Base-by-base conservation (phyloP, 2,113 vertebrate species). In the Menidia beryllina region DNA sequence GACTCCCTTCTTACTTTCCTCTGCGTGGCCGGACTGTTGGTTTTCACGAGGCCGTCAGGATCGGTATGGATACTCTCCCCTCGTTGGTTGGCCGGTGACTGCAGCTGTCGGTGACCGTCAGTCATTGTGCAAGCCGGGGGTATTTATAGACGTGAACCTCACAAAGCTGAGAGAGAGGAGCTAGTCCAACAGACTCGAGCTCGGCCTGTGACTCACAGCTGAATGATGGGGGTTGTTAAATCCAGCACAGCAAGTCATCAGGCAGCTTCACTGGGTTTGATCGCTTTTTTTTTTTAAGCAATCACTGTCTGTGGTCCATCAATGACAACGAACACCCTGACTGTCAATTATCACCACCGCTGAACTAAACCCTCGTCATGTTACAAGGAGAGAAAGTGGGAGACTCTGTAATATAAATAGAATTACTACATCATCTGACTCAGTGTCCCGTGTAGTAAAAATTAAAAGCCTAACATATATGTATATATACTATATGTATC, bases 81-180 rank as follows among this genome's bases (percentile, higher is more conserved):
- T 7, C 47, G 75, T 83, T 65, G 74, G 80, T 59, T 23, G 10
- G 57, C 81, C 72, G 27, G 45, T 83, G 61, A 38, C 17, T 78
- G 90, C 93, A 92, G 93, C 91, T 93, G 94, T 92, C 89, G 19
- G 45, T 62, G 86, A 63, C 69, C 39, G 87, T 94, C 95, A 94
- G 86, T 76, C 81, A 63, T 77, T 67, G 70, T 79, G 63, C 12
- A 2, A 20, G 74, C 84, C 58, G 48, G 15, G 9, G 58, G n/a
- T 84, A 88, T 95, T 95, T 97, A 96, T 97, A 97, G 96, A 95
- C 90, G 93, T 89, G 56, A 84, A 13, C 81, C 4, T 77, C 85
- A 86, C 90, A 90, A 91, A 92, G 91, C 83, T 83, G 68, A 71
- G 88, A 91, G 93, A 92, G 83, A 74, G 11, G 91, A 91, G 72